Percentiles rank a stretch among this genome's conserved stretches.
These are phyloP conservation scores for Pogona vitticeps DNA, from an alignment of 2,113 vertebrate genomes.

Conservation along the genomic window DNA sequence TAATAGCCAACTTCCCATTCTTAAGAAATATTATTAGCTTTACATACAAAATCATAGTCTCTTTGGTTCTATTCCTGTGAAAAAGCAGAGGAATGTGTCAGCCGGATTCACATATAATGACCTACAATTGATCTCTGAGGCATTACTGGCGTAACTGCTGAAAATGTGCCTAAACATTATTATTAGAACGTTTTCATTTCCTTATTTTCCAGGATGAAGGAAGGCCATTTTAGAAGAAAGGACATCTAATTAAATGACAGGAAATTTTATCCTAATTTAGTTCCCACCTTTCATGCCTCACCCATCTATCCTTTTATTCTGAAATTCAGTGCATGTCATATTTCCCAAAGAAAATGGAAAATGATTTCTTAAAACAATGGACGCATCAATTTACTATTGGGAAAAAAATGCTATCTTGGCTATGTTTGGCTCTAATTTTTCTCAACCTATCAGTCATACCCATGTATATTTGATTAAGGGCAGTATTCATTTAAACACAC, in stretches of 20 bases:
- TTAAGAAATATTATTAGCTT: not conserved
- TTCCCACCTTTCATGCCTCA: not conserved
- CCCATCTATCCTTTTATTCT: slow-evolving; percentile 23
- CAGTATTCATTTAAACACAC: slow-evolving; percentile 25
- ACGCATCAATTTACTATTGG: slow-evolving; percentile 68
- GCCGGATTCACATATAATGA: not conserved
- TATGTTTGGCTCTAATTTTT: slow-evolving; percentile 52
- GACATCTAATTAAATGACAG: slow-evolving; percentile 61
- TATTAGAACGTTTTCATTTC: slow-evolving; percentile 61
- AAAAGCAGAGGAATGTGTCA: slow-evolving; percentile 8
- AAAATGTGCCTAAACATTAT: slow-evolving; percentile 47
- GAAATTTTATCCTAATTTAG: slow-evolving; percentile 55
- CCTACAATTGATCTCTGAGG: slow-evolving; percentile 31
- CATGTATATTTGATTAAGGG: slow-evolving; percentile 41
- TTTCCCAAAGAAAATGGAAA: slow-evolving; percentile 64
- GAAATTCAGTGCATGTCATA: slow-evolving; percentile 55
- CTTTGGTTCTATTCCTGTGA: not conserved
- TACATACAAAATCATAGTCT: not conserved
- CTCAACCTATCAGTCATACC: slow-evolving; percentile 37
- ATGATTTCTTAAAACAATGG: slow-evolving; percentile 64
- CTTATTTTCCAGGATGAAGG: slow-evolving; percentile 60
- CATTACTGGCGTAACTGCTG: slow-evolving; percentile 39
- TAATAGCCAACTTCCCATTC: not conserved
- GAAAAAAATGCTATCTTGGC: slow-evolving; percentile 55
- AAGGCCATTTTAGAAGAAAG: slow-evolving; percentile 62